These are phyloP conservation scores for Operophtera brumata DNA, from an alignment of 2,888 invertebrate species.

Conservation along the genomic window DNA sequence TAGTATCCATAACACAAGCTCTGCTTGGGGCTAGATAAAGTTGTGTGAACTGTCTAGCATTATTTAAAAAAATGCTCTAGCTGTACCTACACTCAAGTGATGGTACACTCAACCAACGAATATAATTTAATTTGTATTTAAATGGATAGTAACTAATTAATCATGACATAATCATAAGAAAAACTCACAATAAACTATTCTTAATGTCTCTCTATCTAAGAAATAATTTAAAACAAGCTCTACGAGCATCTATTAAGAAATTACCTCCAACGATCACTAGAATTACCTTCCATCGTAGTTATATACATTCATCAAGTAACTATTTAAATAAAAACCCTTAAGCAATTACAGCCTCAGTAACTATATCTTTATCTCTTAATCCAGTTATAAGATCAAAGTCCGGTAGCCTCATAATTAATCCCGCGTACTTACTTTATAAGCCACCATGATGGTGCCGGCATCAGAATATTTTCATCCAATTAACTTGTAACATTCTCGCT, in stretches of 20 bases:
- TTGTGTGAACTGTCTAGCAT: no score
- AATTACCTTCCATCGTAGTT: constrained; percentile 22
- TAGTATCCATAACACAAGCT: no score
- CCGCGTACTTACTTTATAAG: constrained; percentile 56
- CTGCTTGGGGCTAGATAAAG: no score
- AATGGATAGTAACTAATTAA: background rate
- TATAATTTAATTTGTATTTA: no score
- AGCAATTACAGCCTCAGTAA: constrained; percentile 40
- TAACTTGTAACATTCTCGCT: constrained; percentile 79
- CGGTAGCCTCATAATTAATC: constrained; percentile 67
- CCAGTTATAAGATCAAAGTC: constrained; percentile 51
- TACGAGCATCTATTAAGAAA: constrained; percentile 9
- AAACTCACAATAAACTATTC: constrained; percentile 13
- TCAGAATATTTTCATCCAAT: constrained; percentile 72
- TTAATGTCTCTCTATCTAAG: background rate
- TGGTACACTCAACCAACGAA: no score
- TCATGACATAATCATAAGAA: constrained; percentile 12
- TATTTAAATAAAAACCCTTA: constrained; percentile 31
- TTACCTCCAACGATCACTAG: constrained; percentile 22
- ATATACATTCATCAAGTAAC: constrained; percentile 32
- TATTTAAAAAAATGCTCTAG: no score
- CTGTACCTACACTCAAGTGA: no score
- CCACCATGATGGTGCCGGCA: constrained; percentile 58
- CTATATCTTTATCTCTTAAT: constrained; percentile 46
- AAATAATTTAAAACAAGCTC: constrained; percentile 11